Conservation (phyloP, 2,888 invertebrate genomes). For the Amphipoea lucens region DNA sequence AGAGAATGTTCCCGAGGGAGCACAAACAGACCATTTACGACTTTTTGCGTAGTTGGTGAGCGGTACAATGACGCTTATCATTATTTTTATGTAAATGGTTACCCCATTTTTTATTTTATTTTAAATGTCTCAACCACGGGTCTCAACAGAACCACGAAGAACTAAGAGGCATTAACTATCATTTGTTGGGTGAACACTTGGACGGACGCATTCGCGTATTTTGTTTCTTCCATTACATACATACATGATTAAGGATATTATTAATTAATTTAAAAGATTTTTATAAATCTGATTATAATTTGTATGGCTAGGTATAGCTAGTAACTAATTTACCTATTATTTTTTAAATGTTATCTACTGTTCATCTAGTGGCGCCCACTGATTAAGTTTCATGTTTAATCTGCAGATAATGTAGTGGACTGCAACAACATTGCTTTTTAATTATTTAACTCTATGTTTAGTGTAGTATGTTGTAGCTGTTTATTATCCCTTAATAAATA, state of each 20-base stretch:
- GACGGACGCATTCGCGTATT: not conserved
- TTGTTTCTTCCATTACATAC: not conserved
- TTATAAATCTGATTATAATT: too few relatives aligned
- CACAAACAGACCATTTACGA: conserved; percentile 54
- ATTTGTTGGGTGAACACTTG: not conserved
- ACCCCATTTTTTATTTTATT: not conserved
- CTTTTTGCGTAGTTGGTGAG: conserved; percentile 44
- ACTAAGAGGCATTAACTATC: not conserved
- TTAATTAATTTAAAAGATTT: too few relatives aligned
- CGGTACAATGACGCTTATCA: conserved; percentile 49
- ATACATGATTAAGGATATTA: not conserved
- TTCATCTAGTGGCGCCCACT: not conserved
- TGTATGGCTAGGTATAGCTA: too few relatives aligned
- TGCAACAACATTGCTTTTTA: not conserved
- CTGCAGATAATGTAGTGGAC: not conserved
- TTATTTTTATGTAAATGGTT: not conserved
- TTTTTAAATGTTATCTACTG: not conserved
- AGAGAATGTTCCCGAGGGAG: conserved; percentile 59
- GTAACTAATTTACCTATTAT: too few relatives aligned
- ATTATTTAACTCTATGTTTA: not conserved
- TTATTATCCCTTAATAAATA: not conserved
- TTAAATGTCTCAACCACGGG: not conserved
- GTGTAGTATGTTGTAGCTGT: not conserved
- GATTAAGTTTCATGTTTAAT: not conserved
- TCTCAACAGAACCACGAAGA: not conserved